phyloP scores from a whole-genome alignment of 2,797 vertebrate species.

The Pantherophis vulpinus region DNA sequence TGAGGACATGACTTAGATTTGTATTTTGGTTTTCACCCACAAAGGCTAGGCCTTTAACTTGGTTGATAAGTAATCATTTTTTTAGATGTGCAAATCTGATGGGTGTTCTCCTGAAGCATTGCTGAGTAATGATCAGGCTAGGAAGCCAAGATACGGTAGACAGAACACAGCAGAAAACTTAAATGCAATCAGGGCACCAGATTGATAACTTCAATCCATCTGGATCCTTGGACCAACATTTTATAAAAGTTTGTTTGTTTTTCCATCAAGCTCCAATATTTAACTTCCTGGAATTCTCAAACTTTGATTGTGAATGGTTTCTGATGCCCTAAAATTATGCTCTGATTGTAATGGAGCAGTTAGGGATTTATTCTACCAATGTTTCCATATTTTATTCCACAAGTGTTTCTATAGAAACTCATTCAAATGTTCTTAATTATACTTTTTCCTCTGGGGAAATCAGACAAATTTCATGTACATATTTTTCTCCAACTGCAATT shows the following conservation, averaged over 20 bases:
- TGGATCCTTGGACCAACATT: neutral
- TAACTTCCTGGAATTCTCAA: neutral
- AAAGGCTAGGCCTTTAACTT: neutral
- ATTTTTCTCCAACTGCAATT: neutral
- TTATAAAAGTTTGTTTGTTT: neutral
- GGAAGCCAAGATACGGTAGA: neutral
- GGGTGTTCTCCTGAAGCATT: neutral
- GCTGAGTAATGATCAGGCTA: neutral
- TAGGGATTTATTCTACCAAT: neutral
- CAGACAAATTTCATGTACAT: neutral
- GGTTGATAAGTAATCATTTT: neutral
- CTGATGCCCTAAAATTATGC: neutral
- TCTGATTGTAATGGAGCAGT: neutral
- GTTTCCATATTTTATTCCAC: neutral
- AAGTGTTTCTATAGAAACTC: neutral
- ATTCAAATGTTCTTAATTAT: neutral
- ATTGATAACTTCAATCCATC: neutral
- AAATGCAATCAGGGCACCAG: neutral
- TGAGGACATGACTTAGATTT: neutral
- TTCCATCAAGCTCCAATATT: neutral
- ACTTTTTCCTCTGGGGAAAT: neutral
- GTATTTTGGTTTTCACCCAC: neutral
- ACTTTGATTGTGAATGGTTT: neutral
- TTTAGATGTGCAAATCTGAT: neutral
- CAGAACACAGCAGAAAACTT: neutral